Conservation (phyloP, 1,140 invertebrate genomes). For the Drosophila nebulosa region DNA sequence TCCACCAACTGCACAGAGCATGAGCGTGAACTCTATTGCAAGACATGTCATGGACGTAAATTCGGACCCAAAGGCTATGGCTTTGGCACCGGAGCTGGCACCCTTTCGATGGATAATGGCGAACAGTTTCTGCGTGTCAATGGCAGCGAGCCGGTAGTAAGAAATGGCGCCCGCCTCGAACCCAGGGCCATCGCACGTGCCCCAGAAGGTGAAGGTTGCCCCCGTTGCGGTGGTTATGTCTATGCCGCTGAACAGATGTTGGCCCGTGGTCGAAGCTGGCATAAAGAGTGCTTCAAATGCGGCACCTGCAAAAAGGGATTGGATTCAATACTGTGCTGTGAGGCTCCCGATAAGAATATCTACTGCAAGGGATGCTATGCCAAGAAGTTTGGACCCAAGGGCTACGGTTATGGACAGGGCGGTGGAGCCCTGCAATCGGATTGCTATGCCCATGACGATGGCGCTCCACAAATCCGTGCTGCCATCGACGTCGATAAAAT, state of each 20-base stretch:
- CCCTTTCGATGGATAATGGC: conserved; percentile 97
- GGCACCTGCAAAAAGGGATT: conserved; percentile 95
- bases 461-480: conserved; percentile 81
- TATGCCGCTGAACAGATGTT: conserved; percentile 97
- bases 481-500: conserved; percentile 90
- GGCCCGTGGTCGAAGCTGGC: conserved; percentile 95
- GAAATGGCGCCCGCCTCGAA: conserved; percentile 82
- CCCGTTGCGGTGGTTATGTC: conserved; percentile 94
- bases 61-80: conserved; percentile 98
- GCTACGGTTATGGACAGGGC: conserved; percentile 96
- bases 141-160: conserved; percentile 43
- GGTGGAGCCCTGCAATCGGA: conserved; percentile 94
- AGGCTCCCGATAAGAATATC: conserved; percentile 97
- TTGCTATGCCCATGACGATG: conserved; percentile 71
- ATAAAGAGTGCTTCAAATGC: conserved; percentile 98
- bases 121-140: conserved; percentile 87
- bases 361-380: conserved; percentile 99
- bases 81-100: conserved; percentile 98
- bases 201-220: conserved; percentile 93
- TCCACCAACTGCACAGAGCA: conserved; percentile 98
- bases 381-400: conserved; percentile 96
- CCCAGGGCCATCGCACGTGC: conserved; percentile 90
- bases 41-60: conserved; percentile 97
- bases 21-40: conserved; percentile 97
- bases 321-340: conserved; percentile 97